Percentiles rank a stretch among this genome's conserved stretches.
phyloP scores from a whole-genome alignment of 1,140 invertebrate genomes.

The Micrasema longulum region DNA sequence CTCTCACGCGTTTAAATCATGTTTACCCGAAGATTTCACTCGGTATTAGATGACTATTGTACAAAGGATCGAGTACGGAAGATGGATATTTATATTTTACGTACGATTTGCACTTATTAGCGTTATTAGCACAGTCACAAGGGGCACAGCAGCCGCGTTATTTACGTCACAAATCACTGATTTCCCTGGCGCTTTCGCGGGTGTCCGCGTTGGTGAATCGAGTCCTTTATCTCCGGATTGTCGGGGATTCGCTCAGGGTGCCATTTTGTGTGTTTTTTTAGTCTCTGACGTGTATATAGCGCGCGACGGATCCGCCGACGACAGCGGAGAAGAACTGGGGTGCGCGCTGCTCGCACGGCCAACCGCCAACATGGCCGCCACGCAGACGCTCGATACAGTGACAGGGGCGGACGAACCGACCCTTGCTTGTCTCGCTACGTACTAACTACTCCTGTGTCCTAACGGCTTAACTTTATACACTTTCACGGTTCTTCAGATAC shows the following conservation, averaged over 20 bases:
- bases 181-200: slow-evolving; percentile 3
- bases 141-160: slow-evolving; percentile 53
- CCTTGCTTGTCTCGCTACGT: too few relatives aligned
- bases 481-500: too few relatives aligned
- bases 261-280: slow-evolving; percentile 54
- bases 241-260: slow-evolving; percentile 63
- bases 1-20: neutral
- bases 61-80: slow-evolving; percentile 19
- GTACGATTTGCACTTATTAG: neutral
- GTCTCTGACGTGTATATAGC: slow-evolving; percentile 64
- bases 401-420: slow-evolving; percentile 37
- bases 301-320: slow-evolving; percentile 66
- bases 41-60: neutral
- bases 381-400: slow-evolving; percentile 52
- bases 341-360: slow-evolving; percentile 28
- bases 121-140: slow-evolving; percentile 5
- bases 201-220: neutral
- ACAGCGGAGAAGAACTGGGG: slow-evolving; percentile 51
- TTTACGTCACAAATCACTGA: slow-evolving; percentile 37
- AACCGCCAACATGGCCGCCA: slow-evolving; percentile 48
- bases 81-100: slow-evolving; percentile 28
- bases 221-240: slow-evolving; percentile 57
- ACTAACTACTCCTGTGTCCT: too few relatives aligned
- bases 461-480: too few relatives aligned
- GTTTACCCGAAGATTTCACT: neutral